A percentile compares a stretch with the other conserved stretches of the same genome.
phyloP scores from a whole-genome alignment of 2,113 vertebrate species.

The Petaurus breviceps region DNA sequence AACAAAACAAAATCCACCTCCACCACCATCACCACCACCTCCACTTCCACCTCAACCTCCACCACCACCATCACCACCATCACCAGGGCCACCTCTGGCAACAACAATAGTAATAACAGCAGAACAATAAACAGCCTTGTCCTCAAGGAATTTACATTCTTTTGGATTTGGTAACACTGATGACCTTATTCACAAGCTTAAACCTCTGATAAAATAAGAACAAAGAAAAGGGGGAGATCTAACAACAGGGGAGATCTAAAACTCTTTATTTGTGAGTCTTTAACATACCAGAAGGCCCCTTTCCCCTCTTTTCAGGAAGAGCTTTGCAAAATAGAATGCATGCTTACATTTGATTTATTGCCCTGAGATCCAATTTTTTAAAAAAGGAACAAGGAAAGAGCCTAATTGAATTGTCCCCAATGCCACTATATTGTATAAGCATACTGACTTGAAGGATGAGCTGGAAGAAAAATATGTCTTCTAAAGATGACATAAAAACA shows the following conservation, averaged over 20 bases:
- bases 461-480: neutral
- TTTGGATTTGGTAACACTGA: neutral
- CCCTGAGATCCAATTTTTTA: neutral
- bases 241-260: constrained; percentile 18
- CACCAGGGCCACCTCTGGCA: neutral
- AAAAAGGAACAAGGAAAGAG: neutral
- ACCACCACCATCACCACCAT: neutral
- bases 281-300: neutral
- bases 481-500: neutral
- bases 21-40: neutral
- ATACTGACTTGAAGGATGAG: neutral
- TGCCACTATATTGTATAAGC: neutral
- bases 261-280: constrained; percentile 14
- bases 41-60: too few relatives aligned
- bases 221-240: neutral
- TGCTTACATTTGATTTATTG: neutral
- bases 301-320: neutral
- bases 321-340: neutral
- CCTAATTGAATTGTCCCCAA: neutral
- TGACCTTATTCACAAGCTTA: constrained; percentile 16
- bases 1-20: neutral
- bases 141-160: neutral
- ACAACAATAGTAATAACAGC: neutral
- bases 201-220: constrained; percentile 21
- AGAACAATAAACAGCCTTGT: neutral